Conservation (phyloP, 2,888 invertebrate genomes). For the Eupithecia insigniata region DNA sequence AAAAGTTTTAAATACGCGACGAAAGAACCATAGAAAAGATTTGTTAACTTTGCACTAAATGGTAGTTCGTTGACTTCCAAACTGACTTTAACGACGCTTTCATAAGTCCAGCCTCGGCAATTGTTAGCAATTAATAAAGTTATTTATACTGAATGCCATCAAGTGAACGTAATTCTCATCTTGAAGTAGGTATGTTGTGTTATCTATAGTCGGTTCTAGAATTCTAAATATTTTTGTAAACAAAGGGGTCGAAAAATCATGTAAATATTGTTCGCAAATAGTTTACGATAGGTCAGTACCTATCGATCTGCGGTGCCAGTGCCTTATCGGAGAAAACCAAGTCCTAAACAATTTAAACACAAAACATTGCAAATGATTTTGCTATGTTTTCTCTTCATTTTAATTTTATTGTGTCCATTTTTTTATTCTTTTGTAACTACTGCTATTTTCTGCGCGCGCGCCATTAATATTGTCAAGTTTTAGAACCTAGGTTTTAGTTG, state of each 20-base stretch:
- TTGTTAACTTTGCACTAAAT: slow-evolving; percentile 12
- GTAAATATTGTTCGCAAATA: background rate
- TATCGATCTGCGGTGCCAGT: no score
- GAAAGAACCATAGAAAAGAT: slow-evolving; percentile 1
- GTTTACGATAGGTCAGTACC: background rate
- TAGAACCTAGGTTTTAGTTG: background rate
- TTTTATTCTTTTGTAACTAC: background rate
- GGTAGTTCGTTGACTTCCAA: slow-evolving; percentile 38
- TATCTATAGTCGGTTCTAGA: background rate
- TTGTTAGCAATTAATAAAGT: slow-evolving; percentile 55
- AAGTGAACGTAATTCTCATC: slow-evolving; percentile 17
- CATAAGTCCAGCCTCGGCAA: slow-evolving; percentile 49
- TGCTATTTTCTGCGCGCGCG: background rate
- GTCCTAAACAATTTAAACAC: background rate
- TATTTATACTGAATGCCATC: slow-evolving; percentile 38
- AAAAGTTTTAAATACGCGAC: background rate
- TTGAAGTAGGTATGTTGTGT: slow-evolving; percentile 12
- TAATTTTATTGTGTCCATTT: background rate
- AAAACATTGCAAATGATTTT: no score
- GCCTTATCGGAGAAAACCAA: background rate
- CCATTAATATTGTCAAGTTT: no score
- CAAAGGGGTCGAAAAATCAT: background rate
- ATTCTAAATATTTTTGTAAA: background rate
- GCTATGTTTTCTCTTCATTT: background rate
- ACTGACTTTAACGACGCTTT: slow-evolving; percentile 39